A percentile compares a stretch with the other conserved stretches of the same genome.
phyloP scores from a whole-genome alignment of 2,113 vertebrate genomes.

The Brachirus orientalis region DNA sequence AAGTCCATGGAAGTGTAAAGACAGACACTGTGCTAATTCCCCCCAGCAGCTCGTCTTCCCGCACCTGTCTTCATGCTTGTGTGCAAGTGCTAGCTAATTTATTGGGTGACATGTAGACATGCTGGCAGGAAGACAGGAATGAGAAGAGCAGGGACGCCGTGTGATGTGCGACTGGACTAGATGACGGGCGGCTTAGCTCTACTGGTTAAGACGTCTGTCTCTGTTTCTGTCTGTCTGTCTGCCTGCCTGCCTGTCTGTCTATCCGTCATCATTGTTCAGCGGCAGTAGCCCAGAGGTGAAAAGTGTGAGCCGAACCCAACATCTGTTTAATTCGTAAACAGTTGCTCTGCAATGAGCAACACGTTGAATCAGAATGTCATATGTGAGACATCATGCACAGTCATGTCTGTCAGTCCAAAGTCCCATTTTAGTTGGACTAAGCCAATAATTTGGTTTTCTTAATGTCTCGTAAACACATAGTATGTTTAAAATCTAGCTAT shows the following conservation, averaged over 20 bases:
- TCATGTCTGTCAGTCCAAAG: too few relatives aligned
- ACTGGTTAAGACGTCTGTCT: slow-evolving; percentile 43
- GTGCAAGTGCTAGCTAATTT: slow-evolving; percentile 56
- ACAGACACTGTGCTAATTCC: slow-evolving; percentile 61
- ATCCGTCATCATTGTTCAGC: slow-evolving; percentile 50
- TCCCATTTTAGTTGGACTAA: too few relatives aligned
- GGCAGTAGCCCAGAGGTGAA: slow-evolving; percentile 70
- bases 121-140: slow-evolving; percentile 29
- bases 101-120: slow-evolving; percentile 39
- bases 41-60: slow-evolving; percentile 61
- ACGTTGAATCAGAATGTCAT: too few relatives aligned
- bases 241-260: slow-evolving; percentile 43
- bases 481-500: too few relatives aligned
- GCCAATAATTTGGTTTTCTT: too few relatives aligned
- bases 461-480: too few relatives aligned
- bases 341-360: slow-evolving; percentile 56
- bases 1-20: slow-evolving; percentile 46
- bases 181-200: slow-evolving; percentile 31
- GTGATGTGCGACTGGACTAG: slow-evolving; percentile 43
- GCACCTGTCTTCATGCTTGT: slow-evolving; percentile 47
- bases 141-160: slow-evolving; percentile 36
- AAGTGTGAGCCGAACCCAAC: slow-evolving; percentile 39
- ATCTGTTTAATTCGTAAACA: slow-evolving; percentile 74
- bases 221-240: slow-evolving; percentile 36
- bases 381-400: too few relatives aligned